phyloP scores from a whole-genome alignment of 2,113 vertebrate genomes.

The Caranx ignobilis region DNA sequence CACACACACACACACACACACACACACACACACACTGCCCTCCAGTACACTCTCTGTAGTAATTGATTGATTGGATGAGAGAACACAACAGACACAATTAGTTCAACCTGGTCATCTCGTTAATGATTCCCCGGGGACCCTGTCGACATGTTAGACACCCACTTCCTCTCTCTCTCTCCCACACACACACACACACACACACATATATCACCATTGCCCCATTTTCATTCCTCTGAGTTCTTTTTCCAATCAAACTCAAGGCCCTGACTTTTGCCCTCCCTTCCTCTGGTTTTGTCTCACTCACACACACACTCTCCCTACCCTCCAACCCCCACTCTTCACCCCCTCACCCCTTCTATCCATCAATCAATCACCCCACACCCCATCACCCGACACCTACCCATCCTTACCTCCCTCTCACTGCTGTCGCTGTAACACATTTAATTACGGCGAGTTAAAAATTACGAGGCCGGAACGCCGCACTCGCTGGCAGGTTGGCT shows the following conservation, averaged over 20 bases:
- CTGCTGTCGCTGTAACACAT: slow-evolving; percentile 72
- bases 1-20: neutral
- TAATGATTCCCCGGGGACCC: slow-evolving; percentile 55
- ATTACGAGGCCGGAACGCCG: slow-evolving; percentile 76
- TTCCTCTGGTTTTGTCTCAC: slow-evolving; percentile 9
- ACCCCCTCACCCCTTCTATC: neutral
- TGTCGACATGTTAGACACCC: slow-evolving; percentile 53
- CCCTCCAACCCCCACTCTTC: slow-evolving; percentile 3
- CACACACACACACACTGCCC: slow-evolving; percentile 23
- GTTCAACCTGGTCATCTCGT: slow-evolving; percentile 73
- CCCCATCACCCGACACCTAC: slow-evolving; percentile 30
- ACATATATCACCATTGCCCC: neutral
- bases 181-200: slow-evolving; percentile 16
- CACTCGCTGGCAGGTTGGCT: slow-evolving; percentile 71
- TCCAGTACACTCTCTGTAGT: slow-evolving; percentile 51
- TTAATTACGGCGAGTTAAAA: slow-evolving; percentile 83
- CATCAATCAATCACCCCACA: slow-evolving; percentile 59
- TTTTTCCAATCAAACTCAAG: slow-evolving; percentile 58
- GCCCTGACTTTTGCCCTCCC: slow-evolving; percentile 53
- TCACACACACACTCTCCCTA: neutral
- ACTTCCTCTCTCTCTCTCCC: slow-evolving; percentile 11
- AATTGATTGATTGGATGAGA: slow-evolving; percentile 81
- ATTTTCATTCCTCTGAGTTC: slow-evolving; percentile 18
- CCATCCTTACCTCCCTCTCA: slow-evolving; percentile 35
- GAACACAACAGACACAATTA: slow-evolving; percentile 79